Conservation (phyloP, 2,797 vertebrate genomes). For the Pitangus sulphuratus region DNA sequence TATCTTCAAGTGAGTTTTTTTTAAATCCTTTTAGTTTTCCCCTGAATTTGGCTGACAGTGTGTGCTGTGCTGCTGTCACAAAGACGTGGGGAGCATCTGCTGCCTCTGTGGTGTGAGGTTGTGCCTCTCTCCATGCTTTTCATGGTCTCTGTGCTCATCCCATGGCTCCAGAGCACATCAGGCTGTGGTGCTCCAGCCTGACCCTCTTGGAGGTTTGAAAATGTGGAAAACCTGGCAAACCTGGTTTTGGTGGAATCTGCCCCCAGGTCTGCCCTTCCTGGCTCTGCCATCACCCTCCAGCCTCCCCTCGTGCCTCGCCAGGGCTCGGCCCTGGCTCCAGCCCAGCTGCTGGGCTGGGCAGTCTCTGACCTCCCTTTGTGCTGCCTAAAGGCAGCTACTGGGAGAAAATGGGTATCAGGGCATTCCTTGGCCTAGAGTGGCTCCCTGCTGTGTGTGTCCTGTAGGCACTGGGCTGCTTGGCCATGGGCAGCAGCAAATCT, state of each 20-base stretch:
- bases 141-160: rapidly evolving
- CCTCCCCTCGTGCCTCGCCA: rapidly evolving
- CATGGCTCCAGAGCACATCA: rapidly evolving
- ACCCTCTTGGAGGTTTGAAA: background rate
- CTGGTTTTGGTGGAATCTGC: background rate
- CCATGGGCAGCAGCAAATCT: rapidly evolving
- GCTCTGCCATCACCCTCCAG: background rate
- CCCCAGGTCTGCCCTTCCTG: background rate
- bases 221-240: background rate
- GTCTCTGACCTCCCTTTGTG: background rate
- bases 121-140: background rate
- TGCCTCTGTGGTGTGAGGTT: rapidly evolving
- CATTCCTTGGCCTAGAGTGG: background rate
- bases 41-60: too few species aligned
- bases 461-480: background rate
- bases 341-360: background rate
- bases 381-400: background rate
- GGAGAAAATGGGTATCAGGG: background rate
- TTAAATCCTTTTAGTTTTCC: background rate
- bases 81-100: background rate
- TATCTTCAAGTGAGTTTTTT: background rate
- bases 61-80: rapidly evolving
- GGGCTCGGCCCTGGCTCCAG: background rate
- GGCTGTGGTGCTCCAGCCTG: background rate
- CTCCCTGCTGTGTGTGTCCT: background rate